Evolutionary conservation across 2,888 invertebrate species (phyloP).

Genomic region (Gymnoscelis rufifasciata): DNA sequence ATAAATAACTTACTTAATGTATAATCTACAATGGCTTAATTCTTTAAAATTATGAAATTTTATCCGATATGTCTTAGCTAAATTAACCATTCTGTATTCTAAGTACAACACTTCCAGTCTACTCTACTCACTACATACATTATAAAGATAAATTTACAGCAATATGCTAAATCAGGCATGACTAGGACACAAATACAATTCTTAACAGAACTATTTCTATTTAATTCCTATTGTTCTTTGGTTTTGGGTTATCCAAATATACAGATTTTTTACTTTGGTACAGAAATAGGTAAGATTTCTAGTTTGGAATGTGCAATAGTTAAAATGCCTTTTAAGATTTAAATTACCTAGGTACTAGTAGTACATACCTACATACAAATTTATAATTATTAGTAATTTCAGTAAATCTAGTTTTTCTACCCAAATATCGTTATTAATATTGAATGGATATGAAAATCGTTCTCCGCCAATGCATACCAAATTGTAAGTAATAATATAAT

Average conservation of each 20-base stretch:
- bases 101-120: constrained; percentile 26
- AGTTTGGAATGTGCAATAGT: constrained; percentile 25
- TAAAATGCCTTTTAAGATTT: constrained; percentile 4
- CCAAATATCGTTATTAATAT: too few relatives aligned
- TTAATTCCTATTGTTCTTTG: constrained; percentile 25
- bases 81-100: constrained; percentile 22
- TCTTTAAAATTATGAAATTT: background rate
- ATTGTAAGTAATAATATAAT: too few relatives aligned
- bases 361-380: too few relatives aligned
- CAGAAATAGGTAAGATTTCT: constrained; percentile 7
- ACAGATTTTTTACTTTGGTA: background rate
- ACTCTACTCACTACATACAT: constrained; percentile 24
- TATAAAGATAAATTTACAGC: constrained; percentile 25
- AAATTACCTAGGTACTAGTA: too few relatives aligned
- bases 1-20: background rate
- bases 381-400: too few relatives aligned
- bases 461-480: too few relatives aligned
- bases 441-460: too few relatives aligned
- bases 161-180: constrained; percentile 23
- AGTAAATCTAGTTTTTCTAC: too few relatives aligned
- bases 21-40: background rate
- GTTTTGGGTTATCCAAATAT: constrained; percentile 13
- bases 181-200: constrained; percentile 26
- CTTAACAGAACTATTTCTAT: constrained; percentile 16
- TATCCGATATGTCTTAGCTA: constrained; percentile 19